Base-by-base conservation (phyloP, 2,113 vertebrate species). In the Laticauda colubrina region DNA sequence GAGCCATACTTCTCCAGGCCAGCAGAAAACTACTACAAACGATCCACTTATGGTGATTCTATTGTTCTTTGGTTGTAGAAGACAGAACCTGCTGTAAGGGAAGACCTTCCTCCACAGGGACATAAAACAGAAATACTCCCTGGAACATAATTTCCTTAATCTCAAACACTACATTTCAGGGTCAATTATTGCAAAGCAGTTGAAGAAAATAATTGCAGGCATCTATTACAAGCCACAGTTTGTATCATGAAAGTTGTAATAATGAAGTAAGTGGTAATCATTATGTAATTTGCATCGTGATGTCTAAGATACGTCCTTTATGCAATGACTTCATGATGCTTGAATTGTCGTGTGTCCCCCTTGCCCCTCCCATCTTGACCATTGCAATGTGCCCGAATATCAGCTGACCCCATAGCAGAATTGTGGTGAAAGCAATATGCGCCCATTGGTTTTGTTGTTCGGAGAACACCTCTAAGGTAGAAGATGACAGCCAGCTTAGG, bases 1-100 rank as follows among this genome's bases (percentile, higher is more conserved):
- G 85, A 93, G 92, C 89, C 89, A 93, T 93, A 53, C 85, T 90
- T 24, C 54, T 69, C 90, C 12, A 14, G 14, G 87, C 90, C 54
- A 1, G 3, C 53, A 90, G 1, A 90, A 2, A 85, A 29, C 55
- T 14, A 59, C 92, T 90, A 89, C 88, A 94, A 89, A 18, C 4
- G 54, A 88, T 26, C 15, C 43, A 12, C 18, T 86, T 23, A 39
- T 12, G 75, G 75, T 64, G 56, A 21, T 34, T 45, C 3, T 11
- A 10, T 86, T 26, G 43, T 15, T 69, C 86, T 85, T 59, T 53
- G 14, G 2, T 61, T 29, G 43, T 43, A 81, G 34, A 81, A 81
- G 45, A 45, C 45, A 45, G 45, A 45, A 45, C 45, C 45, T 45
- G 45, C 45, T 5, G 5, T 5, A 45, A 45, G 45, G 45, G 45